A percentile compares a stretch with the other conserved stretches of the same genome.
Evolutionary conservation across 2,113 vertebrate species (phyloP).

Genomic region (Hypocryptadius cinnamomeus): DNA sequence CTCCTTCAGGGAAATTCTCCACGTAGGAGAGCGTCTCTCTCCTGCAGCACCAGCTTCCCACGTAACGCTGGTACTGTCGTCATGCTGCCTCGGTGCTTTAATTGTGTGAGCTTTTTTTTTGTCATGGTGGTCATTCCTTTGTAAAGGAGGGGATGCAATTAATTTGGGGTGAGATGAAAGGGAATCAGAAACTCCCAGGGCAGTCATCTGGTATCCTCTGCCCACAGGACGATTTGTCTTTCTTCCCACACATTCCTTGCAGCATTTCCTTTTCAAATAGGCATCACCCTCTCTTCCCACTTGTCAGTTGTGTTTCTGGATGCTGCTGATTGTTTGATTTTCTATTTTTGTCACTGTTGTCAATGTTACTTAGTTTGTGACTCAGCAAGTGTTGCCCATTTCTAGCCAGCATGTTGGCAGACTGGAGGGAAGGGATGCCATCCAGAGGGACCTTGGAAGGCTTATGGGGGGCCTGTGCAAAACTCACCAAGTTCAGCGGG

Average conservation of each 20-base stretch:
- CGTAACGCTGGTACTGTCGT: accelerated
- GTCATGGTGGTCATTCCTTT: neutral
- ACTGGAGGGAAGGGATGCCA: neutral
- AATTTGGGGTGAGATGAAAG: neutral
- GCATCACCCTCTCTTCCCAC: neutral
- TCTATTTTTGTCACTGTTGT: neutral
- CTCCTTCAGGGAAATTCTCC: neutral
- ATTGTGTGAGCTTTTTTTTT: neutral
- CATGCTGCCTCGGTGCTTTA: neutral
- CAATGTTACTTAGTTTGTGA: neutral
- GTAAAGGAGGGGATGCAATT: neutral
- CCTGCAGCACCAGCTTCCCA: neutral
- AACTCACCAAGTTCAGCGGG: accelerated
- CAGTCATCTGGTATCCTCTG: neutral
- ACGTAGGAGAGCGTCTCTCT: accelerated
- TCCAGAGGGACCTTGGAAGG: neutral
- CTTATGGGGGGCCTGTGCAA: neutral
- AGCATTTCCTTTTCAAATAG: neutral
- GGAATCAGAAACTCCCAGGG: neutral
- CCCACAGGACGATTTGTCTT: neutral
- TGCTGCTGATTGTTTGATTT: neutral
- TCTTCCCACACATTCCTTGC: neutral
- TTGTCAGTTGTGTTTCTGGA: neutral
- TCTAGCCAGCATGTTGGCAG: neutral
- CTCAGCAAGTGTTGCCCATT: neutral